Percentiles rank a stretch among this genome's conserved stretches.
Evolutionary conservation across 2,113 vertebrate genomes (phyloP).

Genomic region (Hydropotes inermis): DNA sequence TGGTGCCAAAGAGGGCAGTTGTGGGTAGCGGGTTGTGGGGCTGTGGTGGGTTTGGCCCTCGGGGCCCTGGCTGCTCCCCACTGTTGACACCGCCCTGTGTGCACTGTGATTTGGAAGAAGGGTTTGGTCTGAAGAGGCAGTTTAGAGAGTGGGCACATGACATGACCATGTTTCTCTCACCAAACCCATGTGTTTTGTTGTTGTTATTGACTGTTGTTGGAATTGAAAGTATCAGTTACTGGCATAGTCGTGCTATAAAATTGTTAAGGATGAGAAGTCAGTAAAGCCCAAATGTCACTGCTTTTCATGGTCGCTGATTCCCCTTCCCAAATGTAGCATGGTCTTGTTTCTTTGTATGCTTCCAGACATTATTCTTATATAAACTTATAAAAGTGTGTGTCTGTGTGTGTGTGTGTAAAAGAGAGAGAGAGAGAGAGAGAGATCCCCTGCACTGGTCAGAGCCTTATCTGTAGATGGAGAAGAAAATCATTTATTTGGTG

Average conservation of each 20-base stretch:
- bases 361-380: not conserved
- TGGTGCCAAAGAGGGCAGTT: no score
- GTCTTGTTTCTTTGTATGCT: not conserved
- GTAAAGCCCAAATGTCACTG: not conserved
- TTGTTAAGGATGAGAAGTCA: not conserved
- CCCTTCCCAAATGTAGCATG: not conserved
- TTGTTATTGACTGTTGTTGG: not conserved
- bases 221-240: not conserved
- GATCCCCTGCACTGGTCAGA: not conserved
- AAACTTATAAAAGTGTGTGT: not conserved
- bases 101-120: not conserved
- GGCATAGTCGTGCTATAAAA: not conserved
- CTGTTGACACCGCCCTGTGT: not conserved
- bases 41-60: not conserved
- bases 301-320: not conserved
- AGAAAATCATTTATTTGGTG: not conserved
- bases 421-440: not conserved
- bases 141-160: not conserved
- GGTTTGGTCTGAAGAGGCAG: not conserved
- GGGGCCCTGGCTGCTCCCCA: not conserved
- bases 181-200: not conserved
- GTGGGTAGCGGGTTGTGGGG: accelerated
- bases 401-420: no score
- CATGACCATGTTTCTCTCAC: not conserved
- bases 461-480: not conserved